Evolutionary conservation across 1,140 invertebrate species (phyloP), one percentile per base, ranked within the genome.

Genomic region (Drosophila navojoa): DNA sequence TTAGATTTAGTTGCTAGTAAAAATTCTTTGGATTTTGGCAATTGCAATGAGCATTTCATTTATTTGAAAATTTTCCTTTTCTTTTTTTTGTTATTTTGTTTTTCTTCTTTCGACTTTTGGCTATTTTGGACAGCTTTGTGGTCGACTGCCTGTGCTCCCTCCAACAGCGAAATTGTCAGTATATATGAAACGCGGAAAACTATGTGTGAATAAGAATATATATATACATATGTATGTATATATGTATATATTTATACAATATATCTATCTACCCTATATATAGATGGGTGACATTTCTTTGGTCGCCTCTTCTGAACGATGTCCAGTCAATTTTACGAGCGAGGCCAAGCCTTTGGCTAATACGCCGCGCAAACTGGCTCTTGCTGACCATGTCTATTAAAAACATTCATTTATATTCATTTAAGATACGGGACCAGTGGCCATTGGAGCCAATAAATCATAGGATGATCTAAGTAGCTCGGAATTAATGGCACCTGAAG

Each of bases 1-100:
- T 73, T 64, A 69, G 70, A 71, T 68, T 76, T 76, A 71, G 59
- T 47, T 74, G 72, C 58, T 62, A 45, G 71, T 82, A 69, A 58
- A 82, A 87, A 87, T 86, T 86, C 79, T 86, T 87, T 87, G 81
- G 81, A 80, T 85, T 85, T 85, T 85, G 81, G 77, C 81, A 81
- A 86, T 73, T 86, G 78, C 44, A 79, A 76, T 42, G 63, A 77
- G 78, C 69, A 72, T 78, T 86, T 74, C 78, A 86, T 78, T 81
- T 70, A 86, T 77, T 77, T 81, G 67, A 77, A 70, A 76, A 32
- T 62, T 69, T 64, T 77, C 49, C 32, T 32, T 32, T 32, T 32
- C 9, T 9, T 16, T 50, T 5, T 5, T 6, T 25, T 29, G 54
- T 22, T 44, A 13, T 1, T 52, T 55, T 42, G 22, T 11, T 59